phyloP scores from a whole-genome alignment of 2,113 vertebrate species.

The Alethe diademata region DNA sequence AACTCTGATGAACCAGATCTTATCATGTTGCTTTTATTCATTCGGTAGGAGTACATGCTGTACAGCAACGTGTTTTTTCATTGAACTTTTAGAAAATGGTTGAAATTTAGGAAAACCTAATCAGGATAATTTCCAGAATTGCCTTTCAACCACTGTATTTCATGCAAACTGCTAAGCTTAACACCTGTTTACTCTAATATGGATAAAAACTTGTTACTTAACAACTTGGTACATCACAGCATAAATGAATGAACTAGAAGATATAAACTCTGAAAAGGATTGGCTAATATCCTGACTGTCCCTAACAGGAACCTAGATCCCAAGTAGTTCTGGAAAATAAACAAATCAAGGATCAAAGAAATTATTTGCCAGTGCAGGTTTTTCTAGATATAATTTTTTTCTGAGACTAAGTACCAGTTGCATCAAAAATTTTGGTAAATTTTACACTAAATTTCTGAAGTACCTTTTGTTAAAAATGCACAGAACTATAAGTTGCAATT shows the following conservation, averaged over 20 bases:
- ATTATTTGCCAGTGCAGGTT: not conserved
- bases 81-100: not conserved
- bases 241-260: not conserved
- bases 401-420: not conserved
- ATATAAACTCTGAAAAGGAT: not conserved
- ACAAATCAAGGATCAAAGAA: not conserved
- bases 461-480: not conserved
- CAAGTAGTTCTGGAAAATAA: not conserved
- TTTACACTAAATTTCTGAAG: not conserved
- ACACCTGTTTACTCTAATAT: not conserved
- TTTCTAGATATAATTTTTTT: not conserved
- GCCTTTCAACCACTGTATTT: not conserved
- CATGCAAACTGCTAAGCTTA: not conserved
- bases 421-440: not conserved
- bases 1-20: not conserved
- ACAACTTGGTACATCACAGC: not conserved
- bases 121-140: not conserved
- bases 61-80: not conserved
- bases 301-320: not conserved
- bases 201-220: not conserved
- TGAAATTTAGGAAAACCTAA: not conserved
- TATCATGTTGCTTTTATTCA: not conserved
- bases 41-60: not conserved
- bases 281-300: not conserved
- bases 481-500: not conserved